These are phyloP conservation scores for Spinus olivaceus DNA, from an alignment of 2,797 vertebrate genomes.

Conservation along the genomic window DNA sequence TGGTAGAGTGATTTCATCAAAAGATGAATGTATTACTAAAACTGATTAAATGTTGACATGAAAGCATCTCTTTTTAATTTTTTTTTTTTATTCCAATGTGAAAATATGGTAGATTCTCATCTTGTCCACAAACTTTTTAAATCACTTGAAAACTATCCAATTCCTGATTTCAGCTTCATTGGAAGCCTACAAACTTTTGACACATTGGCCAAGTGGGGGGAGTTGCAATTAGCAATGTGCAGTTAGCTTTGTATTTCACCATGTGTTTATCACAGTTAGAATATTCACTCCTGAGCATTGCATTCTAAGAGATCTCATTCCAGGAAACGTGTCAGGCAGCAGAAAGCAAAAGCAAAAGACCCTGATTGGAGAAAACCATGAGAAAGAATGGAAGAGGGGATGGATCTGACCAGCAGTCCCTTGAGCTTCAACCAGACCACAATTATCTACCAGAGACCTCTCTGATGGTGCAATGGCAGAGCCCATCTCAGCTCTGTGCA, in stretches of 20 bases:
- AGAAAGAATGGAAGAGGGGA: slow-evolving; percentile 12
- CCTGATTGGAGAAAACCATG: neutral
- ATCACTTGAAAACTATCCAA: neutral
- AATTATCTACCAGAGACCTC: neutral
- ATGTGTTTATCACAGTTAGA: neutral
- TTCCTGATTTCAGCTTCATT: neutral
- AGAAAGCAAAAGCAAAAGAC: neutral
- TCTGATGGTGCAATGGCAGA: neutral
- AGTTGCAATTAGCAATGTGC: neutral
- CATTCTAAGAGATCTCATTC: neutral
- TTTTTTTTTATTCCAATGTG: neutral
- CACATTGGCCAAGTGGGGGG: neutral
- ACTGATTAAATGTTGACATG: neutral
- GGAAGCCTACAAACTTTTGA: neutral
- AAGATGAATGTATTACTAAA: neutral
- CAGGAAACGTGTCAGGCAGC: neutral
- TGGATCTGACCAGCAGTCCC: neutral
- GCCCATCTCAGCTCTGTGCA: neutral
- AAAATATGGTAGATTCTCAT: neutral
- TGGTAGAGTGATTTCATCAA: neutral
- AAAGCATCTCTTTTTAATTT: neutral
- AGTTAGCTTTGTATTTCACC: neutral
- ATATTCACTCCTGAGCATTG: neutral
- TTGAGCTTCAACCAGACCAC: neutral
- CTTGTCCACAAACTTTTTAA: neutral